Base-by-base conservation (phyloP, 2,797 vertebrate genomes). In the Clarias platycephalus region DNA sequence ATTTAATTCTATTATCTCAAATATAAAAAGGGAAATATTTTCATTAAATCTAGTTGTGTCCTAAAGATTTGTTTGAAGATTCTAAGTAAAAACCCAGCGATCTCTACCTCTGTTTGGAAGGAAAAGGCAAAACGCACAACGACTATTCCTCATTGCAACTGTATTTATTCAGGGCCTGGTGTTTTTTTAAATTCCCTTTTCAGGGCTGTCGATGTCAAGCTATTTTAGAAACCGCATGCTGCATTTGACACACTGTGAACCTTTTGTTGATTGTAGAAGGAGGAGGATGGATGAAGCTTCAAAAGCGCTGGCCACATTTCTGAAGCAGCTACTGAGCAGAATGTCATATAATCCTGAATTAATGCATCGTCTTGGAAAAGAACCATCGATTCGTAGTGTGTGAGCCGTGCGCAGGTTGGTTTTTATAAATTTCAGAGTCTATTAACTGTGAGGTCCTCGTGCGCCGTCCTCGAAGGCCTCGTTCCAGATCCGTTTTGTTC, bases 291-390 rank as follows among this genome's bases (percentile, higher is more conserved):
- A 89, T 86, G 83, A 58, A 74, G 66, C 77, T 86, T 88, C 58
- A 83, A 85, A 84, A 85, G 76, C 18, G 20, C 12, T 53, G 49
- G 72, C 34, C 78, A 37, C 83, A 74, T 63, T 84, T 78, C 63
- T 9, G 44, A 70, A 84, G 60, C 24, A 71, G 86, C 82, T 82
- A 66, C 74, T 76, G 60, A 75, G 26, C 82, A 81, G 70, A 82
- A 72, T 84, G 75, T 86, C 83, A 84, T 84, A 89, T 85, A 85
- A 88, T 86, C 58, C 82, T 81, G 70, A 89, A 70, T 88, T 80
- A 89, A 86, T 88, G 60, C 75, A 71, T 84, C 83, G 72, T 71
- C 31, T 53, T 34, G 82, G 66, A 77, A 83, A 81, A 84, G 70
- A 86, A 57, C 82, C 81, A 84, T 44, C 68, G 68, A 83, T 88